Conservation (phyloP, 2,888 invertebrate genomes). For the Plagodis pulveraria region DNA sequence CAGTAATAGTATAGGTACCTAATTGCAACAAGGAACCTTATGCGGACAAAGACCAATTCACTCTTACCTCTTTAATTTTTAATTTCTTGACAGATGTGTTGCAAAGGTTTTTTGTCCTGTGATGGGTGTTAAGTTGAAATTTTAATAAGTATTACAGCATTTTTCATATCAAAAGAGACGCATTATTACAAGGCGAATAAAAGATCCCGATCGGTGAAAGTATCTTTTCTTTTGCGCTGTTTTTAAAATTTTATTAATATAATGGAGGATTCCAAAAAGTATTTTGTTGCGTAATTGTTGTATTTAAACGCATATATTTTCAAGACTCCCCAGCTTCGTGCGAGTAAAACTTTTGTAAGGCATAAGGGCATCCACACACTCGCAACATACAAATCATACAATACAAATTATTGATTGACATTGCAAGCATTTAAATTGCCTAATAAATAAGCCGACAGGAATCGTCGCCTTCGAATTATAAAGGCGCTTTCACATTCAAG, state of each 20-base stretch:
- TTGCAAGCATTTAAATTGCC: conserved; percentile 46
- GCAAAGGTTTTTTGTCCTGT: conserved; percentile 1
- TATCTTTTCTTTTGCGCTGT: not conserved
- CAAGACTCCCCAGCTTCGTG: too few species aligned
- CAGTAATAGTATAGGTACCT: too few species aligned
- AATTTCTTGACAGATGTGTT: conserved; percentile 33
- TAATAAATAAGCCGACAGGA: conserved; percentile 49
- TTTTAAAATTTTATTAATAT: too few species aligned
- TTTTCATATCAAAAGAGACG: not conserved
- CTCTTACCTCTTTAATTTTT: conserved; percentile 37
- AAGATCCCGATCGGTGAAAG: not conserved
- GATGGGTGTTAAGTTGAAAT: not conserved
- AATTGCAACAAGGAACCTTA: too few species aligned
- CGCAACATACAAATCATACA: not conserved
- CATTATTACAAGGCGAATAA: too few species aligned
- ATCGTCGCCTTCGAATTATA: conserved; percentile 71
- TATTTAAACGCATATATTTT: too few species aligned
- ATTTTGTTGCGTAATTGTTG: too few species aligned
- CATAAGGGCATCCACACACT: too few species aligned
- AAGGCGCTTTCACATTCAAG: conserved; percentile 71
- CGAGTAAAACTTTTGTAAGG: too few species aligned
- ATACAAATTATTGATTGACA: conserved; percentile 37
- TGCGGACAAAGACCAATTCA: too few species aligned
- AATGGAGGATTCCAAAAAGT: too few species aligned
- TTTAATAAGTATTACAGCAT: not conserved